Conservation (phyloP, 2,888 invertebrate genomes). For the Eilema caniola region DNA sequence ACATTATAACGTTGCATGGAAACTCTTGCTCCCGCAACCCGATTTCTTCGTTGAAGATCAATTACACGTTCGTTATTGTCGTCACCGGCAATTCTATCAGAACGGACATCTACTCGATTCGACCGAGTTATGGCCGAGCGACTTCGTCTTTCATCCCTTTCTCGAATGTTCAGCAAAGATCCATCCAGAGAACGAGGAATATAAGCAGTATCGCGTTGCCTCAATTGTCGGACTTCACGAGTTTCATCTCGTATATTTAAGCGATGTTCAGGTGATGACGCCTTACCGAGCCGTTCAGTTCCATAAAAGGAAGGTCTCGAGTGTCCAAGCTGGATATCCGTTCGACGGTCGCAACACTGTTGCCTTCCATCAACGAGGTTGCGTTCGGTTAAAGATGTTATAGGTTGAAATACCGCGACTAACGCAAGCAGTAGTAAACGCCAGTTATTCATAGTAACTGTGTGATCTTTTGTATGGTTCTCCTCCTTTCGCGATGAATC, state of each 20-base stretch:
- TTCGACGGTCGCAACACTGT: constrained; percentile 66
- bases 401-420: constrained; percentile 75
- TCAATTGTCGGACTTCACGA: constrained; percentile 51
- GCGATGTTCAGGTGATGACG: constrained; percentile 35
- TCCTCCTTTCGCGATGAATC: constrained; percentile 58
- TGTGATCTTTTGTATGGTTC: constrained; percentile 56
- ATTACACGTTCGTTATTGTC: constrained; percentile 25
- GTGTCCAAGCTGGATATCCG: constrained; percentile 54
- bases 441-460: constrained; percentile 85
- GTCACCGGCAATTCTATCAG: constrained; percentile 21
- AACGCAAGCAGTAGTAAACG: constrained; percentile 79
- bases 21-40: constrained; percentile 15
- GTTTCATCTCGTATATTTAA: constrained; percentile 41
- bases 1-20: constrained; percentile 26
- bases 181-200: constrained; percentile 31
- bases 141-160: constrained; percentile 21
- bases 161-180: constrained; percentile 20
- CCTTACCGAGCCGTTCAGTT: constrained; percentile 43
- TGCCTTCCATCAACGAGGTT: constrained; percentile 78
- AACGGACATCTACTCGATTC: constrained; percentile 19
- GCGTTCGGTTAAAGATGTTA: constrained; percentile 69
- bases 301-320: constrained; percentile 56
- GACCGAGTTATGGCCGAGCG: constrained; percentile 22
- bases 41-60: constrained; percentile 20
- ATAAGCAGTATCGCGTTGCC: constrained; percentile 30